Evolutionary conservation across 1,140 invertebrate species (phyloP), one percentile per base, ranked within the genome.

Genomic region (Panagrolaimus sp.): DNA sequence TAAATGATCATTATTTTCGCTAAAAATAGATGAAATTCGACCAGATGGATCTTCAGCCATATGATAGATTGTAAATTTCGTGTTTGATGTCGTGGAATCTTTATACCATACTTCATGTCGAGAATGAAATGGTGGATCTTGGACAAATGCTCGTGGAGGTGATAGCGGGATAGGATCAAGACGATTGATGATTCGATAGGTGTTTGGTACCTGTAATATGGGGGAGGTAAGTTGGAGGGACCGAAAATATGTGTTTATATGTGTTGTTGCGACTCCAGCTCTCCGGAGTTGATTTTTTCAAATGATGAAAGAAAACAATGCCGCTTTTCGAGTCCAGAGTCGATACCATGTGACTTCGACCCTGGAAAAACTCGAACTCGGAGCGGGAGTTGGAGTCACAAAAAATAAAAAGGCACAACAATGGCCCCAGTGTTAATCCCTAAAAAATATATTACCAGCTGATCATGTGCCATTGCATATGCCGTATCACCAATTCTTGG

Each of bases 31-130:
- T 4, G 51, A 57, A 57, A 27, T 27, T 11, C 51, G 51, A 23
- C 51, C 51, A 13, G 51, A 57, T 3, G 51, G 51, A 57, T 57
- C 51, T 57, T 57, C 51, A 20, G 51, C 51, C 51, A 57, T 57
- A 16, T 57, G n/a, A 57, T 25, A 57, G 9, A 57, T 57, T 57
- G 51, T 57, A 27, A 25, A 57, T 57, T 57, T 27, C 9, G 51
- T 25, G 20, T 57, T 27, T 57, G 51, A 57, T 2, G n/a, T 57
- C 8, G 51, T 57, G 2, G 51, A 57, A 57, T 57, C 27, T 38
- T 38, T 38, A 27, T 57, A 57, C 51, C 51, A 57, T 5, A 57
- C 51, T 57, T 57, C 51, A 23, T 25, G 27, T 27, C 51, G 51
- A 16, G 20, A 27, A 23, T 57, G 51, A 27, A 57, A 57, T 4